These are phyloP conservation scores for Cabera pusaria DNA, from an alignment of 2,888 invertebrate genomes.

Conservation along the genomic window DNA sequence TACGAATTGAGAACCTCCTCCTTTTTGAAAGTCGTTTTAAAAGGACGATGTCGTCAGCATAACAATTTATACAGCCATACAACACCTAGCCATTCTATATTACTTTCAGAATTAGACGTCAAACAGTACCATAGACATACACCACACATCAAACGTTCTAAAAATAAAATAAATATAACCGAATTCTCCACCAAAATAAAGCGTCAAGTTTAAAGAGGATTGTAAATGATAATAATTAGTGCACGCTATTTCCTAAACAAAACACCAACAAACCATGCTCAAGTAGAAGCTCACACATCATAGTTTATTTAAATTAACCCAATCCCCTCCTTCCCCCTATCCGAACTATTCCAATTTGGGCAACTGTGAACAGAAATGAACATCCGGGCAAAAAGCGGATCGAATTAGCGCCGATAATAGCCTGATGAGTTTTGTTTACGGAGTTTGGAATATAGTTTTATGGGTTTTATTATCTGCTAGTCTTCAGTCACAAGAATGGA, in stretches of 20 bases:
- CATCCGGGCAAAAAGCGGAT: slow-evolving; percentile 32
- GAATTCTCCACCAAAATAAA: too few species aligned
- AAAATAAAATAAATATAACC: too few species aligned
- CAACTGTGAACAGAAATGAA: slow-evolving; percentile 28
- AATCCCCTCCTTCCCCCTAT: background rate
- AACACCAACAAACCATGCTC: slow-evolving; percentile 7
- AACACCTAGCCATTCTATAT: too few species aligned
- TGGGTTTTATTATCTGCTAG: background rate
- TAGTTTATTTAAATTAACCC: slow-evolving; percentile 17
- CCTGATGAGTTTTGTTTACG: slow-evolving; percentile 19
- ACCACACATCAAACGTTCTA: too few species aligned
- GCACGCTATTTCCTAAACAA: background rate
- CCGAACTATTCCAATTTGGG: slow-evolving; percentile 28
- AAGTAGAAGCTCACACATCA: slow-evolving; percentile 5
- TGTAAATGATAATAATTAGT: too few species aligned
- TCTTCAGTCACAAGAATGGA: background rate
- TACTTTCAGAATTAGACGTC: too few species aligned
- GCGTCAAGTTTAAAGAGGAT: too few species aligned
- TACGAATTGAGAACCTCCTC: too few species aligned
- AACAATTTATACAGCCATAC: too few species aligned
- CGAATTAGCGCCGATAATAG: slow-evolving; percentile 15
- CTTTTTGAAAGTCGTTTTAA: too few species aligned
- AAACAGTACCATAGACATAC: too few species aligned
- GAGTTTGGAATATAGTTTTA: slow-evolving; percentile 5
- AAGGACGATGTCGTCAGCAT: too few species aligned